Evolutionary conservation across 1,140 invertebrate species (phyloP).

Genomic region (Pseudomyrmex flavicornis): DNA sequence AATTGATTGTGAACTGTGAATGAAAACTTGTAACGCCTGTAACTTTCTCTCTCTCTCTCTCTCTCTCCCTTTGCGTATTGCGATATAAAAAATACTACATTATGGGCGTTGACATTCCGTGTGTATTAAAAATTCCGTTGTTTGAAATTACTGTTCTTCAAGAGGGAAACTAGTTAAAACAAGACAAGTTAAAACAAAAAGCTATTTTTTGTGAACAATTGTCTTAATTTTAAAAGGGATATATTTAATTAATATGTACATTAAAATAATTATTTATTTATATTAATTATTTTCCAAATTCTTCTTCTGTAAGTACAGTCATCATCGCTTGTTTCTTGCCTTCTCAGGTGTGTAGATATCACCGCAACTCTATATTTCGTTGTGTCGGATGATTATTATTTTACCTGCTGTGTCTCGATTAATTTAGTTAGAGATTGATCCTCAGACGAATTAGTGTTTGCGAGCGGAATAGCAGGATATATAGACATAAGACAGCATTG

Average conservation of each 20-base stretch:
- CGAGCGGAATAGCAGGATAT: neutral
- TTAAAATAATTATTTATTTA: neutral
- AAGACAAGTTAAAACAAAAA: too few relatives aligned
- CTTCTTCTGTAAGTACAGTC: neutral
- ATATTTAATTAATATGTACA: neutral
- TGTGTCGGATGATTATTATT: neutral
- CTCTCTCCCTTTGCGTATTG: neutral
- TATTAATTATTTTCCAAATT: neutral
- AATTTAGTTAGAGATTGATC: constrained; percentile 21
- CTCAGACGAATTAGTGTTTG: constrained; percentile 1
- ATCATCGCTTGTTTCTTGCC: neutral
- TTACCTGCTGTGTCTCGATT: neutral
- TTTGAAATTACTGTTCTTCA: neutral
- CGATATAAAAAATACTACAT: constrained; percentile 14
- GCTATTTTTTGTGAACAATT: neutral
- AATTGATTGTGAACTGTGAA: constrained; percentile 43
- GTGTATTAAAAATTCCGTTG: neutral
- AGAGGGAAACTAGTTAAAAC: too few relatives aligned
- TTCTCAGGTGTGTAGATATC: neutral
- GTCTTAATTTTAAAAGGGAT: neutral
- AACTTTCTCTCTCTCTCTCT: neutral
- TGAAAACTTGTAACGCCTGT: constrained; percentile 29
- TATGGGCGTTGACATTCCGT: constrained; percentile 11
- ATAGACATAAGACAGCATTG: constrained; percentile 15
- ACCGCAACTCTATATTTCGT: neutral